These are phyloP conservation scores for Hesperophylax magnus DNA, from an alignment of 1,140 invertebrate genomes.

Conservation along the genomic window DNA sequence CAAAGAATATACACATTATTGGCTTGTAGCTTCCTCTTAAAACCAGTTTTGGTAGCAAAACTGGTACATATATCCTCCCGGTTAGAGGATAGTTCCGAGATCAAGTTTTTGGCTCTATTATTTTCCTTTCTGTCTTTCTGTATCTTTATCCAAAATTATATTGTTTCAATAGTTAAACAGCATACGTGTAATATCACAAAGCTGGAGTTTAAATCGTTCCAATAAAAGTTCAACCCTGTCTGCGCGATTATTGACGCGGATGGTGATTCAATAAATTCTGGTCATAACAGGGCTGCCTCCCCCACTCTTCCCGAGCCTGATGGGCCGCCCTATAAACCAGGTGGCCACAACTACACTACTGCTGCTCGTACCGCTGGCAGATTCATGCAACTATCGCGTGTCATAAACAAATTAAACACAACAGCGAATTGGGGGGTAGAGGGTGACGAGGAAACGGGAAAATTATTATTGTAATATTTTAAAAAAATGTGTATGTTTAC, in stretches of 20 bases:
- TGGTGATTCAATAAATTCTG: slow-evolving; percentile 34
- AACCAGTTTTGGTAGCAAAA: no score
- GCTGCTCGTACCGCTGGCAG: not conserved
- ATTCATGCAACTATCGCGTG: slow-evolving; percentile 27
- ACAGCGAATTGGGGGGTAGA: not conserved
- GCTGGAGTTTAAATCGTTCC: no score
- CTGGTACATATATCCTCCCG: no score
- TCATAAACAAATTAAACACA: slow-evolving; percentile 7
- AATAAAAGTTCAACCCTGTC: not conserved
- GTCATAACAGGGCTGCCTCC: slow-evolving; percentile 16
- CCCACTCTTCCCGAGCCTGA: not conserved
- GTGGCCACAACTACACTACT: slow-evolving; percentile 14
- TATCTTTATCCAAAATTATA: no score
- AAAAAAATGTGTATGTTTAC: no score
- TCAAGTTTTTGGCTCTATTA: no score
- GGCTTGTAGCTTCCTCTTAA: no score
- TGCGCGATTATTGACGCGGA: slow-evolving; percentile 20
- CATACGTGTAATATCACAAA: no score
- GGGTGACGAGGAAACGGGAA: not conserved
- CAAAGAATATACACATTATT: no score
- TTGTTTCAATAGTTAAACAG: no score
- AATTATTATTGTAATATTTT: not conserved
- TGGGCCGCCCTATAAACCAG: slow-evolving; percentile 25
- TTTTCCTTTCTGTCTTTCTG: no score
- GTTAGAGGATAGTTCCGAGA: no score